Conservation (phyloP, 1,140 invertebrate species). For the Diabrotica virgifera region DNA sequence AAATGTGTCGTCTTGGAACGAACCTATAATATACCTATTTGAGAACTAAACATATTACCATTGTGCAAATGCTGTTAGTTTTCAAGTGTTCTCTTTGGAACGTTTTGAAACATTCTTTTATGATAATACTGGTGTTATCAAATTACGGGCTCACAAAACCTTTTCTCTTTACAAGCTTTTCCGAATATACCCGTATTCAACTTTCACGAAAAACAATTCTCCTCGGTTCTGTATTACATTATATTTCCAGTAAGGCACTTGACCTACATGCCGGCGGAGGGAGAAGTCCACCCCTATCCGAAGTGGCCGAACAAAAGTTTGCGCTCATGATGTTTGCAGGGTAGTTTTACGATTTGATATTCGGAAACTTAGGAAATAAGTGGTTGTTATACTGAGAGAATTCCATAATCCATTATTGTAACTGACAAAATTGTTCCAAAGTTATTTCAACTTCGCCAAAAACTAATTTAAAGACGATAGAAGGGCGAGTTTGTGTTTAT, state of each 20-base stretch:
- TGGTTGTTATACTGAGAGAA: constrained; percentile 2
- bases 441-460: background rate
- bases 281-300: background rate
- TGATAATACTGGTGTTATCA: no score
- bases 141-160: no score
- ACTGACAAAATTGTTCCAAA: background rate
- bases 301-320: background rate
- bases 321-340: constrained; percentile 1
- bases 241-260: background rate
- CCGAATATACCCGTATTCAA: no score
- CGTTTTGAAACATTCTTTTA: no score
- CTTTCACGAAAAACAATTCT: no score
- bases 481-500: background rate
- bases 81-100: no score
- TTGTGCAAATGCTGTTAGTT: no score
- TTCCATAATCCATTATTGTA: constrained; percentile 3
- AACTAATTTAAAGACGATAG: background rate
- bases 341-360: background rate
- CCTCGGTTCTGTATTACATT: no score
- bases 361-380: background rate
- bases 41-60: no score
- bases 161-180: no score
- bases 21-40: no score
- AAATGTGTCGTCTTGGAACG: no score
- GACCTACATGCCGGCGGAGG: background rate